Base-by-base conservation (phyloP, 2,113 vertebrate genomes). In the Oceanodroma tethys region DNA sequence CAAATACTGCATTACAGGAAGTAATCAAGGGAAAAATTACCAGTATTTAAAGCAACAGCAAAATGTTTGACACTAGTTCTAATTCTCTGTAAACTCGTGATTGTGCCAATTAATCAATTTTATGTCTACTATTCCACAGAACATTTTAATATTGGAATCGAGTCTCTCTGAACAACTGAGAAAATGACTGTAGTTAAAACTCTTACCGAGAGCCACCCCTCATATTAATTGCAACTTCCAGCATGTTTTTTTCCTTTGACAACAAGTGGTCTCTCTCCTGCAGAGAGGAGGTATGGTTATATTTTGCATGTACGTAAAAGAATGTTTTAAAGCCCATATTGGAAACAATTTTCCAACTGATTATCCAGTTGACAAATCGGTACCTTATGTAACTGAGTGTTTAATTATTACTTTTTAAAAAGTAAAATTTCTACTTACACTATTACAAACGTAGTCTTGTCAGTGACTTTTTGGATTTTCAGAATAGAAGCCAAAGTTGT, bases 391-490 rank as follows among this genome's bases (percentile, higher is more conserved):
- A 97, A 97, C 87, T 95, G 91, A 97, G 93, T 95, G 94, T 97
- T 97, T 81, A 91, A 97, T 91, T 94, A 96, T 81, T 95, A 91
- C 97, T 97, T 98, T 98, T 98, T 94, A 78, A 98, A 97, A 97
- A 95, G 93, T 97, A 94, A 97, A 96, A 97, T 97, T 98, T 97
- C 93, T 97, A 93, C 97, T 96, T 98, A 98, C 97, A 95, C 53
- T 96, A 92, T 93, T 96, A 96, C 93, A 93, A 97, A 95, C 23
- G 97, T 94, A 97, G 86, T 98, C 95, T 79, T 96, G 90, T 95
- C 96, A 96, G 93, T 98, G 97, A 98, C 93, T 97, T 97, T 80
- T 74, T 91, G 94, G 96, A 96, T 87, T 95, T 92, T 96, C 91
- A 97, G 88, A 94, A 86, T 38, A 90, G 84, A 95, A 95, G 78